Evolutionary conservation across 1,140 invertebrate species (phyloP).

Genomic region (Aradophagus sp.): DNA sequence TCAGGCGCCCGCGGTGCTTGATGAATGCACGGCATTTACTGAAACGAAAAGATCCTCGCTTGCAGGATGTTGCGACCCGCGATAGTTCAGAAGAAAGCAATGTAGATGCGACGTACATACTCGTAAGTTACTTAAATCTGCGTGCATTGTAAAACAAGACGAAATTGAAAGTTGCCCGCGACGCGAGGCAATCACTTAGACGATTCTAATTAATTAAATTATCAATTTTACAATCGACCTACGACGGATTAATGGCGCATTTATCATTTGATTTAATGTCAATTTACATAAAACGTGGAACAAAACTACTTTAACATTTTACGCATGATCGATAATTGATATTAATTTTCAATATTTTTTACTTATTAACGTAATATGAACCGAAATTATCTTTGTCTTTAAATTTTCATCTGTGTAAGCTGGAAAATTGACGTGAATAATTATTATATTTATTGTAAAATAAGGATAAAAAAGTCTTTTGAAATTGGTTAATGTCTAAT

Average conservation of each 20-base stretch:
- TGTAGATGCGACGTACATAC: slow-evolving; percentile 38
- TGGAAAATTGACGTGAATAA: too few species aligned
- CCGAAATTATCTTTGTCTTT: too few species aligned
- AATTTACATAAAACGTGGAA: slow-evolving; percentile 2
- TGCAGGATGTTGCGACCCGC: slow-evolving; percentile 62
- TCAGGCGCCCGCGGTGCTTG: slow-evolving; percentile 73
- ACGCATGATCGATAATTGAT: too few species aligned
- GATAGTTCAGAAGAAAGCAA: slow-evolving; percentile 53
- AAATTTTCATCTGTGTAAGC: too few species aligned
- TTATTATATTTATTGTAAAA: too few species aligned
- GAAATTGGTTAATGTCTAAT: too few species aligned
- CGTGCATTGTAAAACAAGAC: slow-evolving; percentile 36
- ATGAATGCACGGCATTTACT: slow-evolving; percentile 73
- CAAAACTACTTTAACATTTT: too few species aligned
- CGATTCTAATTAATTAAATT: slow-evolving; percentile 8
- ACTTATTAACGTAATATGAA: too few species aligned
- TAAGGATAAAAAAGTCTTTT: too few species aligned
- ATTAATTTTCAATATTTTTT: too few species aligned
- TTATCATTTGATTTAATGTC: slow-evolving; percentile 9
- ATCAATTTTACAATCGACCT: slow-evolving; percentile 28
- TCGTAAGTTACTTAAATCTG: slow-evolving; percentile 45
- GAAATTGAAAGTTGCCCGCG: slow-evolving; percentile 33
- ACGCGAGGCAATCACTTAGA: slow-evolving; percentile 23
- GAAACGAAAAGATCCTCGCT: slow-evolving; percentile 69
- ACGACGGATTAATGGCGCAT: slow-evolving; percentile 9